phyloP scores from a whole-genome alignment of 2,888 invertebrate species.

The Rhogogaster chlorosoma region DNA sequence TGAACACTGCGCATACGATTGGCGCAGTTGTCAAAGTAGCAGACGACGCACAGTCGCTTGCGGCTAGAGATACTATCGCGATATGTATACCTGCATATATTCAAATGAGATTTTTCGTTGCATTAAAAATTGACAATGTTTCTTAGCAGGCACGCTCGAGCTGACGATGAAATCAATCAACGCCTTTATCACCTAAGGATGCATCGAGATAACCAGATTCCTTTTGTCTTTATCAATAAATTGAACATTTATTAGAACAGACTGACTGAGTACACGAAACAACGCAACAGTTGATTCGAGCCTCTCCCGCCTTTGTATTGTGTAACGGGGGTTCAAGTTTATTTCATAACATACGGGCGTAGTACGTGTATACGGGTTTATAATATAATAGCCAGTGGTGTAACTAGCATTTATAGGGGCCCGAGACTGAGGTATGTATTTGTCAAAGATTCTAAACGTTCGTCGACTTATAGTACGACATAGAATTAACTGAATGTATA shows the following conservation, averaged over 20 bases:
- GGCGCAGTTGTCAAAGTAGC: slow-evolving; percentile 51
- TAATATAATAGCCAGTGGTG: background rate
- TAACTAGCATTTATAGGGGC: background rate
- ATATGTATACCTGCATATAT: background rate
- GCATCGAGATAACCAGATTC: background rate
- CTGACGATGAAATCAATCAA: background rate
- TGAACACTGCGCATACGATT: background rate
- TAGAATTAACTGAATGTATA: background rate
- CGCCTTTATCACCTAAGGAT: background rate
- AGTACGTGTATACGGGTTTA: background rate
- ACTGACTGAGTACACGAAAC: background rate
- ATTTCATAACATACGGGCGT: slow-evolving; percentile 27
- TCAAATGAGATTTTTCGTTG: background rate
- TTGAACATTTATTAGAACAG: background rate
- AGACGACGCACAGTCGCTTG: slow-evolving; percentile 35
- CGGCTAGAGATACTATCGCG: background rate
- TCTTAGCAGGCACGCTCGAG: background rate
- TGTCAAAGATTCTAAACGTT: background rate
- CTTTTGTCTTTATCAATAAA: background rate
- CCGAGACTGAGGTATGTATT: background rate
- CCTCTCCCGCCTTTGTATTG: slow-evolving; percentile 19
- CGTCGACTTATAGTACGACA: background rate
- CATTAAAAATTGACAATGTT: background rate
- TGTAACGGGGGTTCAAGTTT: slow-evolving; percentile 2
- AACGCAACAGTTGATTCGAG: slow-evolving; percentile 11